Percentiles rank a stretch among this genome's conserved stretches.
phyloP scores from a whole-genome alignment of 2,797 vertebrate species.

The Emys orbicularis region DNA sequence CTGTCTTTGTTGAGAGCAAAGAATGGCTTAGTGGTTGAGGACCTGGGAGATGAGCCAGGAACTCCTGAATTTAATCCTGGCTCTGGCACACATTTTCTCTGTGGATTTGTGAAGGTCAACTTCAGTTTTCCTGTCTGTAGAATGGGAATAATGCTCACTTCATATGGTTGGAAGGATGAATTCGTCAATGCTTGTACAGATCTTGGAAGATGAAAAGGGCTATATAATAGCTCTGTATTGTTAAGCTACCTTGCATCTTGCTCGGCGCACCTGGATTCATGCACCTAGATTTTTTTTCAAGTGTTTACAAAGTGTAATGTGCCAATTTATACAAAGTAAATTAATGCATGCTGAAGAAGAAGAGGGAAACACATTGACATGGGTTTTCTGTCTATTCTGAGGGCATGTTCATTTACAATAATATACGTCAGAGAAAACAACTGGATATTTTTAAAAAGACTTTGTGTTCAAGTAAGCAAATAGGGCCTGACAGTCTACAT shows the following conservation, averaged over 20 bases:
- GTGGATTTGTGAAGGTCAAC: background rate
- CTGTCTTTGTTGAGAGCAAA: background rate
- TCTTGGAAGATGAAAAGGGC: background rate
- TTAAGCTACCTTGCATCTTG: background rate
- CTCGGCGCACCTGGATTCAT: background rate
- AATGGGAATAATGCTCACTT: fast-evolving
- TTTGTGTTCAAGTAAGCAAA: background rate
- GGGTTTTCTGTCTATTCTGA: constrained; percentile 1
- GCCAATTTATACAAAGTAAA: background rate
- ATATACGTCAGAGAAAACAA: background rate
- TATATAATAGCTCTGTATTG: background rate
- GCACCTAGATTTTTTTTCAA: background rate
- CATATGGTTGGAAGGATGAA: fast-evolving
- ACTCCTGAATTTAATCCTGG: background rate
- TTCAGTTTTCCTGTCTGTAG: fast-evolving
- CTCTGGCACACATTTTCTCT: background rate
- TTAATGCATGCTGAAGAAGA: background rate
- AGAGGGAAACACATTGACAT: background rate
- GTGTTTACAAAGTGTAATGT: background rate
- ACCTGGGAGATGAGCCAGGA: background rate
- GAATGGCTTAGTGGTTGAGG: background rate
- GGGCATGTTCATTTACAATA: background rate
- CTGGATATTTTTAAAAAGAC: background rate
- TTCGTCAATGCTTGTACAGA: background rate
- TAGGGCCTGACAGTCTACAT: background rate